Conservation (phyloP, 1,140 invertebrate genomes). For the Leptopilina clavipes region DNA sequence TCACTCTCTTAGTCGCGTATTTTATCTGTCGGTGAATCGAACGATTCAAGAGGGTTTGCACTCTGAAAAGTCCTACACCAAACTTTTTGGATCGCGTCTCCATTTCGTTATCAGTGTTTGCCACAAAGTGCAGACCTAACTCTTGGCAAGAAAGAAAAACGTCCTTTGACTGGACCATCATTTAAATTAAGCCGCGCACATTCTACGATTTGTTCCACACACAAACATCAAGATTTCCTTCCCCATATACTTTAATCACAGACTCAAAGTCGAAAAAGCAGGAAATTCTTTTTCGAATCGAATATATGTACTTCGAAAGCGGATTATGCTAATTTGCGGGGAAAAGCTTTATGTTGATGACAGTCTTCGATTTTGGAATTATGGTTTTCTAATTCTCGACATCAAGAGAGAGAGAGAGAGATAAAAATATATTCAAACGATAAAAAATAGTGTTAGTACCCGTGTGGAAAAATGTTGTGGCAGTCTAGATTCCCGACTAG, state of each 20-base stretch:
- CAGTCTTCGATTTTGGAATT: background rate
- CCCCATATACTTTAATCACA: background rate
- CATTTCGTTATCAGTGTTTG: slow-evolving; percentile 15
- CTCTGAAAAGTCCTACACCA: slow-evolving; percentile 50
- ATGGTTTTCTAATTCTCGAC: no score
- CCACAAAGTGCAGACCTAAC: slow-evolving; percentile 24
- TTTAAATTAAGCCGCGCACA: slow-evolving; percentile 18
- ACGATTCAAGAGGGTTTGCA: slow-evolving; percentile 39
- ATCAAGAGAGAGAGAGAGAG: no score
- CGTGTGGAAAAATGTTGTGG: no score
- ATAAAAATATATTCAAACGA: no score
- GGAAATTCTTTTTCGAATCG: background rate
- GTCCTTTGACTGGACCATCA: slow-evolving; percentile 21
- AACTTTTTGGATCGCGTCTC: slow-evolving; percentile 40
- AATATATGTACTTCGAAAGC: background rate
- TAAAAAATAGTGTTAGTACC: no score
- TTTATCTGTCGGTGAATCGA: slow-evolving; percentile 57
- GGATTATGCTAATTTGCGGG: slow-evolving; percentile 6
- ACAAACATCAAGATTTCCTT: background rate
- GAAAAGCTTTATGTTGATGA: slow-evolving; percentile 26
- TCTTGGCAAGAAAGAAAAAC: slow-evolving; percentile 25
- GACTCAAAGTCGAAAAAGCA: background rate
- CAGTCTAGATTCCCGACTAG: no score
- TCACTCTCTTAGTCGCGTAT: slow-evolving; percentile 48
- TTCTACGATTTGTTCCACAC: slow-evolving; percentile 12